These are phyloP conservation scores for Dryadula phaetusa DNA, from an alignment of 2,888 invertebrate genomes.

Conservation along the genomic window DNA sequence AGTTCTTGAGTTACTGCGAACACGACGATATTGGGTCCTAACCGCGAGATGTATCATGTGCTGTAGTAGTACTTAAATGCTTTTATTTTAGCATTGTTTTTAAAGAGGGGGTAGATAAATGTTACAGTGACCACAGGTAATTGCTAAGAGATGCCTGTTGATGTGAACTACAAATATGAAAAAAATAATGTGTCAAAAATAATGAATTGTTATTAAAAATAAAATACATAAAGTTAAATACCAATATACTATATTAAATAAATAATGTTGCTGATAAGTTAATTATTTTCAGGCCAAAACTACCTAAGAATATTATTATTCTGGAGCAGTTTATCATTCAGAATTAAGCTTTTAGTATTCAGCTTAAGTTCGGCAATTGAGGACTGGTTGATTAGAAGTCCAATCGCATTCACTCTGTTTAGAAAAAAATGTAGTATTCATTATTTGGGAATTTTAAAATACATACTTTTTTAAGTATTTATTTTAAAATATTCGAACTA, in stretches of 20 bases:
- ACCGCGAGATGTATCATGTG: too few relatives aligned
- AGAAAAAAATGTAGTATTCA: not conserved
- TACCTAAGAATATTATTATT: slow-evolving; percentile 5
- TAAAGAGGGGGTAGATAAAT: too few relatives aligned
- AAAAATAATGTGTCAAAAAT: too few relatives aligned
- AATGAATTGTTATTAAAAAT: too few relatives aligned
- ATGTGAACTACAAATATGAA: too few relatives aligned
- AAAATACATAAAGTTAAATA: not conserved
- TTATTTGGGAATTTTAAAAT: not conserved
- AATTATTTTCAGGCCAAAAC: not conserved
- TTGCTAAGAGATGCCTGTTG: too few relatives aligned
- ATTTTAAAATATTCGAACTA: too few relatives aligned
- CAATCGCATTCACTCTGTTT: not conserved
- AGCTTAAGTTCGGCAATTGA: slow-evolving; percentile 4
- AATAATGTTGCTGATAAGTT: not conserved
- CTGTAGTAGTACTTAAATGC: too few relatives aligned
- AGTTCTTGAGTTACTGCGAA: too few relatives aligned
- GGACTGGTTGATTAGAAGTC: slow-evolving; percentile 11
- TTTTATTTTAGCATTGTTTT: too few relatives aligned
- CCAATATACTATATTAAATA: not conserved
- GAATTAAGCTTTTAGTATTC: slow-evolving; percentile 16
- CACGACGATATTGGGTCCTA: too few relatives aligned
- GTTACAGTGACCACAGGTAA: too few relatives aligned
- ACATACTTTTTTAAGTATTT: not conserved
- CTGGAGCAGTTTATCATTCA: not conserved